Percentiles rank a stretch among this genome's conserved stretches.
Conservation (phyloP, 92 coral and sea anemone species). For the Porites rus region DNA sequence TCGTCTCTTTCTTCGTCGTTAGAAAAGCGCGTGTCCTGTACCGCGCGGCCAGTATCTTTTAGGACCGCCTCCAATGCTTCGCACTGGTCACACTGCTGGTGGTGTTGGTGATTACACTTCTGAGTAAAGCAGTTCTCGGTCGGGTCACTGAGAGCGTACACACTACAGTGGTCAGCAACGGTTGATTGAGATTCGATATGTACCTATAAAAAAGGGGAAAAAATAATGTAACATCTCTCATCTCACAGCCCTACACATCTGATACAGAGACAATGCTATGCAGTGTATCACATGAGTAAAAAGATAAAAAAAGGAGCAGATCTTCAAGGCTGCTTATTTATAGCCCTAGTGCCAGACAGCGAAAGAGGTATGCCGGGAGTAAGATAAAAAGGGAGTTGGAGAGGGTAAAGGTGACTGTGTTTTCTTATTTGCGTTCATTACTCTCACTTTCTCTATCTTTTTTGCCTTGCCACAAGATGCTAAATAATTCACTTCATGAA, state of each 20-base stretch:
- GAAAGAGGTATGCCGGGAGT: conserved; percentile 10
- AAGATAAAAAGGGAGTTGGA: neutral
- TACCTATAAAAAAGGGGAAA: conserved; percentile 1
- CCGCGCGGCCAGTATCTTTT: neutral
- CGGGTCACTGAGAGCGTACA: conserved; percentile 22
- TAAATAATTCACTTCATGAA: no score
- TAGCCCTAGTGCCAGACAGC: conserved; percentile 6
- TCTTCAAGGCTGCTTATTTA: conserved; percentile 19
- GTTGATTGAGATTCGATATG: conserved; percentile 2
- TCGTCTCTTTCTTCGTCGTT: conserved; percentile 19
- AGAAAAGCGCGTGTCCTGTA: neutral
- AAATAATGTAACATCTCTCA: neutral
- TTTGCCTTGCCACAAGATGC: no score
- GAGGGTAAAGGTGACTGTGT: neutral
- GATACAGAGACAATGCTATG: conserved; percentile 11
- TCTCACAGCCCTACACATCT: conserved; percentile 12
- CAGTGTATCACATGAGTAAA: conserved; percentile 13
- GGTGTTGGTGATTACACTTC: conserved; percentile 18
- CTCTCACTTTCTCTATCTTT: no score
- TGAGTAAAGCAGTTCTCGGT: conserved; percentile 2
- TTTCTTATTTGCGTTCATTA: no score
- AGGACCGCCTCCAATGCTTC: conserved; percentile 5
- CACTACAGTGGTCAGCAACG: conserved; percentile 25
- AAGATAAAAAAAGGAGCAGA: neutral
- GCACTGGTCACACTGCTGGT: conserved; percentile 11